Conservation (phyloP, 1,140 invertebrate genomes). For the Copidosoma floridanum region DNA sequence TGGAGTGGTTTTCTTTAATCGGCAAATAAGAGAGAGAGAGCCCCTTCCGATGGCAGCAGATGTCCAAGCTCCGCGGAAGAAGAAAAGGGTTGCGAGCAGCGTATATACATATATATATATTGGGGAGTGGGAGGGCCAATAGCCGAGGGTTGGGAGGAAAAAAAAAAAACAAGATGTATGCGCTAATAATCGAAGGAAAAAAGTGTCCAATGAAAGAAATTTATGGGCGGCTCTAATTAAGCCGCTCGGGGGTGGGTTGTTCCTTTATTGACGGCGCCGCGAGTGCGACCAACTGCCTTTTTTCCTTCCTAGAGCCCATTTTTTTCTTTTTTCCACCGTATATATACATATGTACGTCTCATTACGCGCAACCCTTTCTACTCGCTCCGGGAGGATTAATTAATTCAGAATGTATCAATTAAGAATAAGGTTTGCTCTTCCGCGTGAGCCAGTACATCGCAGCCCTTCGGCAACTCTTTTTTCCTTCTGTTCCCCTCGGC, state of each 20-base stretch:
- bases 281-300: slow-evolving; percentile 33
- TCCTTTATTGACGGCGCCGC: slow-evolving; percentile 8
- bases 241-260: slow-evolving; percentile 39
- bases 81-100: slow-evolving; percentile 23
- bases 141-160: not conserved
- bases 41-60: slow-evolving; percentile 39
- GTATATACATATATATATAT: too few species aligned
- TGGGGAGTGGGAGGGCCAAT: slow-evolving; percentile 14
- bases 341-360: too few species aligned
- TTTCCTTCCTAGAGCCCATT: slow-evolving; percentile 5
- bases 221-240: slow-evolving; percentile 56
- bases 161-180: slow-evolving; percentile 51
- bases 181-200: slow-evolving; percentile 59
- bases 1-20: slow-evolving; percentile 26
- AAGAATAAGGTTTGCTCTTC: slow-evolving; percentile 56
- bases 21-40: slow-evolving; percentile 28
- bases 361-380: slow-evolving; percentile 34
- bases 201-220: slow-evolving; percentile 57
- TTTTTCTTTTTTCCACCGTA: slow-evolving; percentile 12
- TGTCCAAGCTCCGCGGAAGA: slow-evolving; percentile 44
- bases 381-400: slow-evolving; percentile 51
- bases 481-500: not conserved
- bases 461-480: slow-evolving; percentile 1
- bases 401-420: slow-evolving; percentile 60
- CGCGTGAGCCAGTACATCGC: slow-evolving; percentile 36